phyloP scores from a whole-genome alignment of 2,888 invertebrate genomes.

The Coelogynopora nodosa region DNA sequence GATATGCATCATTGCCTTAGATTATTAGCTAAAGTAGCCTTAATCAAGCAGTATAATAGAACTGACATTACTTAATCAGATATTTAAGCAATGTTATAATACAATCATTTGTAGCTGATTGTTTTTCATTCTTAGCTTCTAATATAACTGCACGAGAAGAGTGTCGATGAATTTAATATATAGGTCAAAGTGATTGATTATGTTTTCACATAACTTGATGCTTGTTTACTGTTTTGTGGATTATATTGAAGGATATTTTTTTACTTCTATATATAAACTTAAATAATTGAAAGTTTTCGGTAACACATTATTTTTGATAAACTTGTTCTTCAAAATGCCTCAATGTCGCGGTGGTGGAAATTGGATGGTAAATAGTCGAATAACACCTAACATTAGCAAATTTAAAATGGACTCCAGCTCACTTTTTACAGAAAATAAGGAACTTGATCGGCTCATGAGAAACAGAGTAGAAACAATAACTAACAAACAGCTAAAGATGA shows the following conservation, averaged over 20 bases:
- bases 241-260: too few relatives aligned
- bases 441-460: neutral
- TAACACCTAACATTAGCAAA: neutral
- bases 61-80: neutral
- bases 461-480: neutral
- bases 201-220: too few relatives aligned
- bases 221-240: too few relatives aligned
- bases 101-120: too few relatives aligned
- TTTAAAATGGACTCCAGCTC: neutral
- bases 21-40: neutral
- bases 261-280: too few relatives aligned
- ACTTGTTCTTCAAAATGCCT: slow-evolving; percentile 22
- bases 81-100: neutral
- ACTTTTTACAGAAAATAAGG: neutral
- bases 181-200: too few relatives aligned
- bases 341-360: neutral
- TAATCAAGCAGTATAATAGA: neutral
- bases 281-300: too few relatives aligned
- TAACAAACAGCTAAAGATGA: neutral
- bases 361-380: neutral
- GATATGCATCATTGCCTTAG: neutral
- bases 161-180: too few relatives aligned
- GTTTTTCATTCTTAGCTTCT: too few relatives aligned
- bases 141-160: too few relatives aligned
- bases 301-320: too few relatives aligned